phyloP scores from a whole-genome alignment of 2,888 invertebrate species.

The Erpobdella octoculata region DNA sequence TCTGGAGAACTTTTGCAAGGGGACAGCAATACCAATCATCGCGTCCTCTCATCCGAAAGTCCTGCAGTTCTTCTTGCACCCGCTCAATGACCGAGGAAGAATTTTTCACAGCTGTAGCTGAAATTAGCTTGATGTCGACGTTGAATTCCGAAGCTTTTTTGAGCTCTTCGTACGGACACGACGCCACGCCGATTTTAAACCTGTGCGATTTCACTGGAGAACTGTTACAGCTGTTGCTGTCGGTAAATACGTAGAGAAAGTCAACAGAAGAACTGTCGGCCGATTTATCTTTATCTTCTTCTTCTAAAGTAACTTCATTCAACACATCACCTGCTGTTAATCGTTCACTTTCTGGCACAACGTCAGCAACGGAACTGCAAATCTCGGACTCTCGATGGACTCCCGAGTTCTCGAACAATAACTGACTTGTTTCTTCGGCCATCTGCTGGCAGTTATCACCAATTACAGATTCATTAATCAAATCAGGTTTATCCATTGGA shows the following conservation, averaged over 20 bases:
- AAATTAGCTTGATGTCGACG: conserved; percentile 25
- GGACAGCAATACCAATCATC: conserved; percentile 26
- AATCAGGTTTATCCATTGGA: no score
- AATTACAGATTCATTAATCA: no score
- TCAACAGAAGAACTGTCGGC: neutral
- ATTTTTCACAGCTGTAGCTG: conserved; percentile 18
- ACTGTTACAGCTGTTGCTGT: conserved; percentile 24
- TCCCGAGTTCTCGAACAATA: no score
- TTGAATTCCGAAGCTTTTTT: conserved; percentile 26
- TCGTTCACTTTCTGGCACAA: neutral
- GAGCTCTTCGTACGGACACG: conserved; percentile 27
- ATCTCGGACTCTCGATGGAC: no score
- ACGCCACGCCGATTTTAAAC: conserved; percentile 26
- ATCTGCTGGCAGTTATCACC: neutral
- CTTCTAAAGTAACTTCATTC: no score
- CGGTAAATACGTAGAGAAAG: conserved; percentile 27
- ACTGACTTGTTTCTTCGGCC: neutral
- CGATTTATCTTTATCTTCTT: neutral
- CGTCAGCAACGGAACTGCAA: neutral
- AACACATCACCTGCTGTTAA: neutral
- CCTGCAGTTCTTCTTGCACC: conserved; percentile 9
- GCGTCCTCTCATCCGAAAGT: conserved; percentile 16
- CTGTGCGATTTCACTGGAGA: conserved; percentile 20
- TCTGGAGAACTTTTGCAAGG: conserved; percentile 14
- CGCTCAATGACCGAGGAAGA: neutral